These are phyloP conservation scores for Pseudobourletiella spinata DNA, from an alignment of 1,140 invertebrate species.

Conservation along the genomic window DNA sequence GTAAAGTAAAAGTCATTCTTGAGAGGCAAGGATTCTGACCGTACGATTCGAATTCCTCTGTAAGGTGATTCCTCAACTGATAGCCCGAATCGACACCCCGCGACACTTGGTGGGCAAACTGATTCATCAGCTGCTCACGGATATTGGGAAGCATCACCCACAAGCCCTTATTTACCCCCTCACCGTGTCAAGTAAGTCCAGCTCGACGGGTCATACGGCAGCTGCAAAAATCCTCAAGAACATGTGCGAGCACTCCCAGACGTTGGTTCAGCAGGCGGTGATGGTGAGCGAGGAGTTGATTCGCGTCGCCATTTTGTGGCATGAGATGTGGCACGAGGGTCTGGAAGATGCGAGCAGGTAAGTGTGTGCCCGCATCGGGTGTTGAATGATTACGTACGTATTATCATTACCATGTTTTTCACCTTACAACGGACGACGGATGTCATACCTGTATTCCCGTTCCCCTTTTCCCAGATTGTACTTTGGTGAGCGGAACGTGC, in stretches of 20 bases:
- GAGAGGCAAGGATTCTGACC: not conserved
- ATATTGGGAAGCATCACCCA: slow-evolving; percentile 58
- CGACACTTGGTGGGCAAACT: slow-evolving; percentile 74
- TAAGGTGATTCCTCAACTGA: slow-evolving; percentile 96
- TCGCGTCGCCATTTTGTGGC: slow-evolving; percentile 96
- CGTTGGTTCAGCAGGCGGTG: slow-evolving; percentile 84
- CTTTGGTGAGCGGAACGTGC: slow-evolving; percentile 89
- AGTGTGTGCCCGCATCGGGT: too few species aligned
- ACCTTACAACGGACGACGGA: not conserved
- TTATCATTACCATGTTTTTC: not conserved
- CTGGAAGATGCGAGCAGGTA: slow-evolving; percentile 73
- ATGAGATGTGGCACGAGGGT: slow-evolving; percentile 98
- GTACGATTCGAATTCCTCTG: too few species aligned
- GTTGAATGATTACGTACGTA: too few species aligned
- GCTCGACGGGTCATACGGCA: slow-evolving; percentile 67
- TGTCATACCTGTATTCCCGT: too few species aligned
- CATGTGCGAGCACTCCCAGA: slow-evolving; percentile 88
- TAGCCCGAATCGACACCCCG: slow-evolving; percentile 93
- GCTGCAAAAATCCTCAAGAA: slow-evolving; percentile 92
- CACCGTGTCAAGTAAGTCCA: slow-evolving; percentile 90
- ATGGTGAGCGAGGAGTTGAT: slow-evolving; percentile 89
- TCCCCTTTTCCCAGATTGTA: too few species aligned
- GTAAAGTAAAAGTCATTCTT: not conserved
- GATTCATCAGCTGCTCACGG: slow-evolving; percentile 73
- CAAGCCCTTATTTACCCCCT: slow-evolving; percentile 94